Base-by-base conservation (phyloP, 1,140 invertebrate genomes). In the Papilio helenus region DNA sequence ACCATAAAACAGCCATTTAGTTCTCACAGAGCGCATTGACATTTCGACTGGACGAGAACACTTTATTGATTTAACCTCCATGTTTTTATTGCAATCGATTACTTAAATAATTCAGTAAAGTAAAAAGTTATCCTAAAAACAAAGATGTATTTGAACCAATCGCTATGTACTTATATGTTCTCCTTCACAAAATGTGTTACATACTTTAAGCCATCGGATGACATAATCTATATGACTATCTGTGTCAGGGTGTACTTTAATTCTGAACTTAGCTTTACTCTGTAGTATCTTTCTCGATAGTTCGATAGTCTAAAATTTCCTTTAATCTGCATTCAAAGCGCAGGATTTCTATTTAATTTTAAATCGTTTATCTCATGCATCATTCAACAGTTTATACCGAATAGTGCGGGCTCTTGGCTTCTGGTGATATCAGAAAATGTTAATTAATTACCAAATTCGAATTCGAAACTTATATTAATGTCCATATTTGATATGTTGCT, bases 381-480 rank as follows among this genome's bases (percentile, higher is more conserved):
- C 89, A 91, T 92, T 92, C 89, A 92, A 81, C 90, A 90, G 87
- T 90, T 92, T 90, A 88, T 86, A 85, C 80, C 65, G 83, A 83
- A 89, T 87, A 82, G 84, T 85, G 88, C 90, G 84, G 82, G 83
- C 84, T 87, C 79, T 87, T 86, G 80, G 90, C 90, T 92, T 92
- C 90, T 90, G 91, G 88, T 91, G 87, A 87, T 92, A 90, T 91
- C 88, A 88, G 83, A 87, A 89, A 89, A 90, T 90, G 88, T 89
- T 88, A 92, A 91, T 92, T 68, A 79, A 79, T 81, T 81, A 87
- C 87, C 90, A 87, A 87, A 90, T 91, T 92, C 87, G 79, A 84
- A 86, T 81, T 82, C 83, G 79, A 81, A 87, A 83, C 77, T 83
- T 79, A 88, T 87, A 90, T 89, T 88, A 90, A 85, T 85, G 89